Percentiles rank a stretch among this genome's conserved stretches.
These are phyloP conservation scores for Nasonia vitripennis DNA, from an alignment of 1,140 invertebrate species.

Conservation along the genomic window DNA sequence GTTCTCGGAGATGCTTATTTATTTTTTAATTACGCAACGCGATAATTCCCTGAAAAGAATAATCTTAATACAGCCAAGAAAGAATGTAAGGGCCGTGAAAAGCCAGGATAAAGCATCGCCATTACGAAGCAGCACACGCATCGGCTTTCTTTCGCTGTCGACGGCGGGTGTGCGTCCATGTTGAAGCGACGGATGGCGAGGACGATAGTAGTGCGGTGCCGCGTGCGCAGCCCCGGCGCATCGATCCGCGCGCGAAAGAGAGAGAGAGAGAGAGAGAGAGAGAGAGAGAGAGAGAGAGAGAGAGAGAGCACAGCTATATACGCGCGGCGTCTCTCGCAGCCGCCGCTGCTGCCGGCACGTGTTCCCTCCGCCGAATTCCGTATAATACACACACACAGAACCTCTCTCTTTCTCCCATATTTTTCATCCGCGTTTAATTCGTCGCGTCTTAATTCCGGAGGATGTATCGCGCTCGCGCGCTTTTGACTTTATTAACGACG, in stretches of 20 bases:
- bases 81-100: too few relatives aligned
- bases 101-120: neutral
- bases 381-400: neutral
- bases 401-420: neutral
- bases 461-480: neutral
- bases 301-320: constrained; percentile 4
- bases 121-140: neutral
- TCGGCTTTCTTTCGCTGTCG: neutral
- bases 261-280: too few relatives aligned
- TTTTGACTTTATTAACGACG: constrained; percentile 37
- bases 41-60: too few relatives aligned
- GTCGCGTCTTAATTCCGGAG: constrained; percentile 22
- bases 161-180: constrained; percentile 18
- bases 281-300: too few relatives aligned
- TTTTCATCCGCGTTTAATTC: constrained; percentile 1
- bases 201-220: neutral
- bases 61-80: too few relatives aligned
- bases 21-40: too few relatives aligned
- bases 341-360: neutral
- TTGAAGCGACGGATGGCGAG: constrained; percentile 1
- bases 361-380: neutral
- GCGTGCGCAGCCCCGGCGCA: constrained; percentile 27
- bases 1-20: too few relatives aligned
- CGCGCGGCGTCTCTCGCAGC: constrained; percentile 1
- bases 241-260: constrained; percentile 33